Base-by-base conservation (phyloP, 2,797 vertebrate genomes). In the Bovichtus variegatus region DNA sequence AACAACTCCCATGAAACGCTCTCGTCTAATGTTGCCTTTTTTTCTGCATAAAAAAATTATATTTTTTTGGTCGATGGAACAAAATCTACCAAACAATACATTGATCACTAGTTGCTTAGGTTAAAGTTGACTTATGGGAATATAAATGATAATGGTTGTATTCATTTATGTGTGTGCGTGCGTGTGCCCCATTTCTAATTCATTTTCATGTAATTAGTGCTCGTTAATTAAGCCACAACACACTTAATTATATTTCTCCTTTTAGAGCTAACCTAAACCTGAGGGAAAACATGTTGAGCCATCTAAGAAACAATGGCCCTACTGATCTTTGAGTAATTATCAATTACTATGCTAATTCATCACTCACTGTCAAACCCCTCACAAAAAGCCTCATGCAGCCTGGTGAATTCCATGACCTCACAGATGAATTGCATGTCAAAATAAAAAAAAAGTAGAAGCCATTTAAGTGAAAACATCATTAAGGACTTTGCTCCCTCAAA, bases 291-390 rank as follows among this genome's bases (percentile, higher is more conserved):
- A 91, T 91, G 90, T 94, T 89, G 88, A 82, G 89, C 82, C 78
- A 54, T 88, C 92, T 83, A 79, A 83, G 84, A 85, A 95, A 93
- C 92, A 94, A 94, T 90, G 84, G 88, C 86, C 89, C 68, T 25
- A 60, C 83, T 91, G 92, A 93, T 94, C 92, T 92, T 90, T 85
- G 87, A 90, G 88, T 94, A 94, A 94, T 94, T 93, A 94, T 93
- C 89, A 92, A 92, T 93, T 90, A 93, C 90, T 81, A 88, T 84
- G 87, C 78, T 92, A 93, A 95, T 95, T 90, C 75, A 91, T 94
- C 91, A 92, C 86, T 88, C 88, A 80, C 63, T 71, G 76, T 93
- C 90, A 90, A 86, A 82, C 70, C 64, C 53, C 43, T 69, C 77
- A 54, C 75, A 83, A 76, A n/a, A 86, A 76, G 67, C 84, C 23